phyloP scores from a whole-genome alignment of 2,888 invertebrate species.

The Pharmacophagus antenor region DNA sequence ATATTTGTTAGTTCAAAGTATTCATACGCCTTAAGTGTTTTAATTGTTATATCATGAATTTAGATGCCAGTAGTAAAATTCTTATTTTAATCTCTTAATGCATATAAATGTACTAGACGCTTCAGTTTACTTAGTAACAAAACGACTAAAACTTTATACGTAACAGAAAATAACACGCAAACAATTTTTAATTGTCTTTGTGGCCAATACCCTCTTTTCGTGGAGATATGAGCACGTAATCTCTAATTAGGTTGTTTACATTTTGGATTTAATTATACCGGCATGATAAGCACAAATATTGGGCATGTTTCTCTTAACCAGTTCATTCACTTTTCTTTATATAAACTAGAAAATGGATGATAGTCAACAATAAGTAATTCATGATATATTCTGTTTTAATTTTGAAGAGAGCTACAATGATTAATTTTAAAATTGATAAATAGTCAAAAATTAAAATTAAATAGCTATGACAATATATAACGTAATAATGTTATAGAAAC shows the following conservation, averaged over 20 bases:
- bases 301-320: constrained; percentile 11
- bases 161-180: constrained; percentile 7
- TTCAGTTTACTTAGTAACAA: constrained; percentile 2
- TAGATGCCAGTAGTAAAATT: no score
- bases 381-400: neutral
- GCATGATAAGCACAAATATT: constrained; percentile 25
- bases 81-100: no score
- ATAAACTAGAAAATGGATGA: constrained; percentile 15
- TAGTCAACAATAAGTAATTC: neutral
- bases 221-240: constrained; percentile 15
- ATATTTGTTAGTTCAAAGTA: no score
- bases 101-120: no score
- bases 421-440: no score
- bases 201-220: constrained; percentile 13
- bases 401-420: no score
- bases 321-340: constrained; percentile 28
- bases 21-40: no score
- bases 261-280: constrained; percentile 18
- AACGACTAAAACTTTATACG: neutral
- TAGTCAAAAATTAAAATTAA: no score
- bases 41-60: no score
- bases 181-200: constrained; percentile 8
- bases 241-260: constrained; percentile 27
- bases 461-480: no score
- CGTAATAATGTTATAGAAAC: no score